Base-by-base conservation (phyloP, 2,888 invertebrate species). In the Hyles lineata region DNA sequence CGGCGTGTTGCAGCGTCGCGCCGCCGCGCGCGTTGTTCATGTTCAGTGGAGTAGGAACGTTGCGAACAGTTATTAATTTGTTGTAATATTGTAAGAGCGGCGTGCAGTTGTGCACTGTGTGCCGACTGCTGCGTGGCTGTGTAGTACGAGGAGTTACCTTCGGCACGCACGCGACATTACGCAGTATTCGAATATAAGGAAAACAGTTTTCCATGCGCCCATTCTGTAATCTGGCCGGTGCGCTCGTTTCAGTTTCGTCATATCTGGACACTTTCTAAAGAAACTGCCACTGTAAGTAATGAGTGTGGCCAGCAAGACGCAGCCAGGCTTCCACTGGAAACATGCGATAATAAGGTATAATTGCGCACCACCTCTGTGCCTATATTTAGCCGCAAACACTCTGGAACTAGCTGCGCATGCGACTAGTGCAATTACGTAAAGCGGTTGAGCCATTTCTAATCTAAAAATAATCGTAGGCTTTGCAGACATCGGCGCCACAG, bases 381-480 rank as follows among this genome's bases (percentile, higher is more conserved):
- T 94, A 94, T 94, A 94, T 94, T 93, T 94, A 94, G 94, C 92
- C 86, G 89, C 90, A 88, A 90, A 89, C 85, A 86, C 90, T 92
- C 92, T 92, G 92, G 92, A 93, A 90, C 93, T 89, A 86, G 91
- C 92, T 88, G 89, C 87, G 92, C 92, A 90, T 93, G 90, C 91
- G 92, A 90, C 94, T 89, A 84, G 92, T 90, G 92, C 90, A 94
- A 94, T 94, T 94, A 94, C 94, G 92, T 94, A 94, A 94, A 94
- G 93, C 92, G 89, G 94, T 93, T 93, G 92, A 92, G 94, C 93
- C 94, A 94, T 94, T 94, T 94, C 94, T 94, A 94, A 94, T 94
- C 94, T 94, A 94, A 94, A 94, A 94, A 94, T 94, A 94, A 94
- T 94, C 94, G 93, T 90, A 93, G 94, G 93, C 92, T 92, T 86